Conservation (phyloP, 2,888 invertebrate genomes). For the Tuta absoluta region DNA sequence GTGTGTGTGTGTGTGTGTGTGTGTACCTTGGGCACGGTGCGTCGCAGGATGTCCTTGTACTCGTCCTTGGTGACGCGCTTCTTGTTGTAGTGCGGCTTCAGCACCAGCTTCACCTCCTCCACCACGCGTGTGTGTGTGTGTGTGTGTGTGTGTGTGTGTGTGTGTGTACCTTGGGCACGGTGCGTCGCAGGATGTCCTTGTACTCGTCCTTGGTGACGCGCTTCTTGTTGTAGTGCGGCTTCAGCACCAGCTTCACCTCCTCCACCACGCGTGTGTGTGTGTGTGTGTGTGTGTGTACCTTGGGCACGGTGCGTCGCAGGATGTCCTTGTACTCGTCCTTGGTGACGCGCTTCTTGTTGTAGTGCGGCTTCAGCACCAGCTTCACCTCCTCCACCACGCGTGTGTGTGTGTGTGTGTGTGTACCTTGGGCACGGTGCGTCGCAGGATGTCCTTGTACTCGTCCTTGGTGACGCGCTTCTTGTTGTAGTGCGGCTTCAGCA, state of each 20-base stretch:
- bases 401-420: constrained; percentile 26
- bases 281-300: constrained; percentile 82
- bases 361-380: constrained; percentile 96
- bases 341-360: constrained; percentile 94
- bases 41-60: constrained; percentile 97
- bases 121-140: constrained; percentile 85
- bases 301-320: constrained; percentile 96
- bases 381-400: constrained; percentile 99
- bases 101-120: constrained; percentile 97
- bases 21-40: constrained; percentile 96
- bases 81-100: constrained; percentile 97
- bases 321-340: constrained; percentile 99
- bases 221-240: constrained; percentile 97
- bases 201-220: constrained; percentile 97
- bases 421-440: constrained; percentile 98
- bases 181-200: constrained; percentile 96
- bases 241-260: constrained; percentile 97
- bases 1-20: neutral
- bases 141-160: neutral
- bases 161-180: constrained; percentile 95
- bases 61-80: constrained; percentile 97
- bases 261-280: constrained; percentile 89
- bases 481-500: constrained; percentile 97
- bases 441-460: constrained; percentile 97
- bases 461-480: constrained; percentile 96